Evolutionary conservation across 2,888 invertebrate genomes (phyloP).

Genomic region (Priapulus caudatus): DNA sequence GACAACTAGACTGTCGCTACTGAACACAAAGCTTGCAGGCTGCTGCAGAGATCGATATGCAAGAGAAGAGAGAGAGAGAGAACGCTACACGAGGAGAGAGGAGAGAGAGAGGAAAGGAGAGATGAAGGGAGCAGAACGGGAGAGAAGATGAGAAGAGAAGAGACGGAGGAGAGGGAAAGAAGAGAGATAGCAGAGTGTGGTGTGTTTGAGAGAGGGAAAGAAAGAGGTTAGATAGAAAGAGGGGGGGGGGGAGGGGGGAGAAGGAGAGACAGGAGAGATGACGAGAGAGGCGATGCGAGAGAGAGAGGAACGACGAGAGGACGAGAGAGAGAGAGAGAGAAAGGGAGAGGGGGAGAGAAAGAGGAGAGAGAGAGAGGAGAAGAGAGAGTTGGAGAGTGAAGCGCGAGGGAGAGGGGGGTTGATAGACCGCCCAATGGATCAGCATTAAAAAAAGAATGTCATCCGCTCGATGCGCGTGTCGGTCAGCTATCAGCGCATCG

Average conservation of each 20-base stretch:
- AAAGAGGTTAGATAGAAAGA: constrained; percentile 17
- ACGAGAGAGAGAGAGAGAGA: constrained; percentile 21
- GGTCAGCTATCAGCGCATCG: too few relatives aligned
- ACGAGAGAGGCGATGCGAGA: constrained; percentile 15
- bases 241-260: constrained; percentile 11
- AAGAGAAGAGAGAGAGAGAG: constrained; percentile 11
- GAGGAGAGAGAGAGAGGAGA: constrained; percentile 13
- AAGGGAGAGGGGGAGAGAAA: constrained; percentile 19
- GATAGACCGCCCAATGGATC: constrained; percentile 17
- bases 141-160: constrained; percentile 8
- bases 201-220: constrained; percentile 10
- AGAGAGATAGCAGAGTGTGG: neutral
- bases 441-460: constrained; percentile 13
- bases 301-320: constrained; percentile 14
- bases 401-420: constrained; percentile 18
- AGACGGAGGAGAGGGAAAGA: constrained; percentile 1
- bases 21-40: too few relatives aligned
- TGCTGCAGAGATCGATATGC: too few relatives aligned
- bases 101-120: constrained; percentile 6
- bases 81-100: constrained; percentile 5
- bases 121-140: constrained; percentile 12
- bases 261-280: constrained; percentile 18
- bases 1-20: too few relatives aligned
- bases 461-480: too few relatives aligned
- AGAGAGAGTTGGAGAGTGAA: constrained; percentile 19